These are phyloP conservation scores for Sebastes matsubarae DNA, from an alignment of 2,797 vertebrate genomes.

Conservation along the genomic window DNA sequence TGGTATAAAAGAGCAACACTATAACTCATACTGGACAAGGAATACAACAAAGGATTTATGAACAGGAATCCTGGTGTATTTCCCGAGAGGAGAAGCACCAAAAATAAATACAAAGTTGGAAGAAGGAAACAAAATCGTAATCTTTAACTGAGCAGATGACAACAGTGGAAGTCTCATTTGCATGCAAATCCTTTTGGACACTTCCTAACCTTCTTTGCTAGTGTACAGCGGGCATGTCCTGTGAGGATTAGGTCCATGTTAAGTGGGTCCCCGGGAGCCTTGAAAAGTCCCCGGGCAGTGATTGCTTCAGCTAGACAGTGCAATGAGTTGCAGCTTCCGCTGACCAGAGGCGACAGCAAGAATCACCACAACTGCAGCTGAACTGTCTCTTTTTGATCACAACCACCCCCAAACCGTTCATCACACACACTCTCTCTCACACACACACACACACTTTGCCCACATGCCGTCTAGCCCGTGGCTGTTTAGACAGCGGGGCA, in stretches of 20 bases:
- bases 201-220: neutral
- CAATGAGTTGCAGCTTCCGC: slow-evolving; percentile 54
- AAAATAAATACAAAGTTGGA: neutral
- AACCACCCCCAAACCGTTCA: slow-evolving; percentile 30
- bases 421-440: neutral
- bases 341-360: slow-evolving; percentile 47
- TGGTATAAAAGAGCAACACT: neutral
- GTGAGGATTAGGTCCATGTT: slow-evolving; percentile 53
- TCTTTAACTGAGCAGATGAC: neutral
- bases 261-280: slow-evolving; percentile 45
- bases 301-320: slow-evolving; percentile 60
- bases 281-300: slow-evolving; percentile 45
- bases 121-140: slow-evolving; percentile 1
- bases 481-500: slow-evolving; percentile 54
- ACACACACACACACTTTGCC: slow-evolving; percentile 16
- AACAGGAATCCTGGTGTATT: neutral
- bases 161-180: slow-evolving; percentile 31
- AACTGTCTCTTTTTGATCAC: slow-evolving; percentile 49
- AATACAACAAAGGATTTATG: neutral
- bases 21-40: neutral
- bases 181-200: slow-evolving; percentile 48
- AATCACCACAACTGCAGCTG: slow-evolving; percentile 44
- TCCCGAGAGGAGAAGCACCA: neutral
- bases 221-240: slow-evolving; percentile 19
- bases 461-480: slow-evolving; percentile 41